A percentile compares a stretch with the other conserved stretches of the same genome.
These are phyloP conservation scores for Epistrophe grossulariae DNA, from an alignment of 2,888 invertebrate species.

Conservation along the genomic window DNA sequence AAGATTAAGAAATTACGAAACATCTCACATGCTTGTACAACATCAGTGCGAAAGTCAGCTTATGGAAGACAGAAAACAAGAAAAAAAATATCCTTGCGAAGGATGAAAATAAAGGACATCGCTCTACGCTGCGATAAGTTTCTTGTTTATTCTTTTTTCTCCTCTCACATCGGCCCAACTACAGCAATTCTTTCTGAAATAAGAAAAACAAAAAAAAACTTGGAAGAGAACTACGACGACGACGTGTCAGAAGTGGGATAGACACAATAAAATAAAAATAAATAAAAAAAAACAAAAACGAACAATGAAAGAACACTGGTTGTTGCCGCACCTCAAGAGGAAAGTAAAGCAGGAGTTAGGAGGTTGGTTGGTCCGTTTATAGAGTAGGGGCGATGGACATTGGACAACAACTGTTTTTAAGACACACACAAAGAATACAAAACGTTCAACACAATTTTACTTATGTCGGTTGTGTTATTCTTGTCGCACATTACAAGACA, in stretches of 20 bases:
- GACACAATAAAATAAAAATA: slow-evolving; percentile 15
- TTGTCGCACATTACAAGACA: slow-evolving; percentile 36
- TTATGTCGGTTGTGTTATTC: slow-evolving; percentile 58
- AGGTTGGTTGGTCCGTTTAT: background rate
- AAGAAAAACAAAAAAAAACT: slow-evolving; percentile 3
- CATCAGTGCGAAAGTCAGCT: slow-evolving; percentile 45
- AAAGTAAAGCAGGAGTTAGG: slow-evolving; percentile 23
- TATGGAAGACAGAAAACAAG: background rate
- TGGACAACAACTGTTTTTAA: slow-evolving; percentile 61
- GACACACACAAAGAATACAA: slow-evolving; percentile 41
- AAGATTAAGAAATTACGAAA: slow-evolving; percentile 67
- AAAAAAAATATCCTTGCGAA: slow-evolving; percentile 40
- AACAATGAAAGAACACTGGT: slow-evolving; percentile 51
- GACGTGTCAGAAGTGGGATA: slow-evolving; percentile 46
- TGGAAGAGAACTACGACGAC: slow-evolving; percentile 20
- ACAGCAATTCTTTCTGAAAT: slow-evolving; percentile 28
- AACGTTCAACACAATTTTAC: slow-evolving; percentile 66
- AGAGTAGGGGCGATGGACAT: slow-evolving; percentile 45
- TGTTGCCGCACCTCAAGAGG: slow-evolving; percentile 49
- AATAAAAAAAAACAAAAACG: background rate
- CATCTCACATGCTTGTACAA: slow-evolving; percentile 71
- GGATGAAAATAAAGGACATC: slow-evolving; percentile 67
- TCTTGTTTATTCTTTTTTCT: slow-evolving; percentile 34
- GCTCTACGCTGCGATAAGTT: slow-evolving; percentile 53
- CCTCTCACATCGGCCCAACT: slow-evolving; percentile 8